Evolutionary conservation across 1,140 invertebrate species (phyloP), one percentile per base, ranked within the genome.

Genomic region (Drosophila rufa): DNA sequence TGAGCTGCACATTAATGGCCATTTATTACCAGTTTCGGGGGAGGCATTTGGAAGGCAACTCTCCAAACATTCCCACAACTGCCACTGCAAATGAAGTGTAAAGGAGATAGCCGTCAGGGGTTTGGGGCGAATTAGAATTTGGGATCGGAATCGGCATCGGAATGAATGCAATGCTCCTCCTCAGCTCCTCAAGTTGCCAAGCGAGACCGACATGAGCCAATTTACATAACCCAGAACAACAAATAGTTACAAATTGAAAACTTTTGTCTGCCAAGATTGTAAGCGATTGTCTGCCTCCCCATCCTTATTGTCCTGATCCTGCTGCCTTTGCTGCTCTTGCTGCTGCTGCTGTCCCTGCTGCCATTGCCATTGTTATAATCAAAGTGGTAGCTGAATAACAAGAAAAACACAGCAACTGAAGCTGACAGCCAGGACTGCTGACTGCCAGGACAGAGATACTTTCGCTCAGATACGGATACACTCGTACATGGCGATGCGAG

Each of bases 221-320:
- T 87, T 87, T 87, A 90, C 84, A 87, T 87, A 87, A 87, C 85
- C 85, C 80, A 87, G 73, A 87, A 90, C 84, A 87, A 87, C 85
- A 87, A 87, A 87, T 90, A 90, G 84, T 87, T 90, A 89, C 84
- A 87, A 87, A 87, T 87, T 87, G 84, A 87, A 87, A 87, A 87
- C 73, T 87, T 87, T 87, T 81, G 73, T 84, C 74, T 87, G 84
- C 84, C 84, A 87, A 87, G 84, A 87, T 87, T 89, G 84, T 90
- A 87, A 87, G 81, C 84, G 80, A 89, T 89, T 87, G 84, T 89
- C 81, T 80, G 46, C 25, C 64, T 15, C 11, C 47, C 30, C 14
- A 19, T n/a, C 30, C 33, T 45, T 25, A 56, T 36, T 36, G 33
- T 36, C 33, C 33, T 36, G 33, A 36, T 36, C 33, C 33, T 36